Percentiles rank a stretch among this genome's conserved stretches.
These are phyloP conservation scores for Serinus canaria DNA, from an alignment of 2,113 vertebrate genomes.

Conservation along the genomic window DNA sequence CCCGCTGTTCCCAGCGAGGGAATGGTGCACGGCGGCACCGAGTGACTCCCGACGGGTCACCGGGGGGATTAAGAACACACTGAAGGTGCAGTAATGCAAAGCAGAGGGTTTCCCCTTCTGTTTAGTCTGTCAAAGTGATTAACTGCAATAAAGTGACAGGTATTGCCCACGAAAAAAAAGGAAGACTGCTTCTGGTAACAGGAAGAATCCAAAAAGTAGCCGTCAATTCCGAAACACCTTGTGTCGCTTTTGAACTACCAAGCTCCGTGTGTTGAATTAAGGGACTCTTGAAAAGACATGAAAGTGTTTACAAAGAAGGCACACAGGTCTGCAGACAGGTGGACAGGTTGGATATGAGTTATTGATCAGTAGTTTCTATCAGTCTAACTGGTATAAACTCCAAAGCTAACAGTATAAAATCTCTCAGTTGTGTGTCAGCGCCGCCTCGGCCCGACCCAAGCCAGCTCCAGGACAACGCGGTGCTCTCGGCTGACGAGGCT, in stretches of 20 bases:
- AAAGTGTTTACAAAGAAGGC: slow-evolving; percentile 91
- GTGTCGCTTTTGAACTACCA: slow-evolving; percentile 60
- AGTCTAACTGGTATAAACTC: slow-evolving; percentile 56
- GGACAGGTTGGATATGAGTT: slow-evolving; percentile 84
- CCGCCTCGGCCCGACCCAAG: slow-evolving; percentile 68
- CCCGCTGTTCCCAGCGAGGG: slow-evolving; percentile 9
- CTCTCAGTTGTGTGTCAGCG: slow-evolving; percentile 85
- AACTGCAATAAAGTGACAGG: slow-evolving; percentile 70
- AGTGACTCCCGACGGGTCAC: background rate
- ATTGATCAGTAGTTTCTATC: slow-evolving; percentile 78
- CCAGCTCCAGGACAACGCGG: slow-evolving; percentile 63
- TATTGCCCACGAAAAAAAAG: slow-evolving; percentile 87
- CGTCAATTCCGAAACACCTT: slow-evolving; percentile 66
- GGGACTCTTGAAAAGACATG: slow-evolving; percentile 82
- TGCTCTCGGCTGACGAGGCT: slow-evolving; percentile 37
- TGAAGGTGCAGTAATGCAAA: background rate
- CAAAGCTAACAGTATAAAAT: slow-evolving; percentile 80
- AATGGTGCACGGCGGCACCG: background rate
- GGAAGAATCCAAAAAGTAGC: slow-evolving; percentile 75
- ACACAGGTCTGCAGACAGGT: slow-evolving; percentile 94
- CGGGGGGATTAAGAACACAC: background rate
- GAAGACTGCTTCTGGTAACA: slow-evolving; percentile 87
- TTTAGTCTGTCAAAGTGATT: slow-evolving; percentile 47
- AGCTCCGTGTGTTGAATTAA: slow-evolving; percentile 78
- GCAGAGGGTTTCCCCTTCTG: slow-evolving; percentile 39